phyloP scores from a whole-genome alignment of 2,797 vertebrate species.

The Gymnothorax javanicus region DNA sequence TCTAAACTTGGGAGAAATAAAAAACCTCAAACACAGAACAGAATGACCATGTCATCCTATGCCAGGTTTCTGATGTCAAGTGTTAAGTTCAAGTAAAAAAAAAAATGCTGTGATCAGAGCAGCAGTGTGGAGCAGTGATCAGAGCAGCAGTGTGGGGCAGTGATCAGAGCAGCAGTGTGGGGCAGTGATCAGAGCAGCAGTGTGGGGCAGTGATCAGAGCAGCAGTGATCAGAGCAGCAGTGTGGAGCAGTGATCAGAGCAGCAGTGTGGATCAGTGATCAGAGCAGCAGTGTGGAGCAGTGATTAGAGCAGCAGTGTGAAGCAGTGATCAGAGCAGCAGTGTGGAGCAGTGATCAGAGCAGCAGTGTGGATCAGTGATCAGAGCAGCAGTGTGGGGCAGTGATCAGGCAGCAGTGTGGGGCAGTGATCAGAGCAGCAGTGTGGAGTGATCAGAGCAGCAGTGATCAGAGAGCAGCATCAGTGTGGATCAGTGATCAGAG shows the following conservation, averaged over 20 bases:
- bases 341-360: background rate
- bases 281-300: background rate
- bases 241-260: background rate
- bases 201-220: no score
- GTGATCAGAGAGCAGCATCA: no score
- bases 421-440: no score
- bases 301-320: background rate
- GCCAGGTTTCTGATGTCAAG: slow-evolving; percentile 28
- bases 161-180: no score
- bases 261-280: background rate
- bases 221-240: no score
- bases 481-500: no score
- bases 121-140: background rate
- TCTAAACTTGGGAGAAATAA: slow-evolving; percentile 31
- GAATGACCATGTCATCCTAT: slow-evolving; percentile 30
- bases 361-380: no score
- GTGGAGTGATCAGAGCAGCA: no score
- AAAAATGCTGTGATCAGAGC: background rate
- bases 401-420: no score
- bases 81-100: slow-evolving; percentile 33
- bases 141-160: background rate
- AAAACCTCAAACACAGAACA: slow-evolving; percentile 35
- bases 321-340: background rate
- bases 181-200: no score
- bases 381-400: no score